These are phyloP conservation scores for Drosophila differens DNA, from an alignment of 2,888 invertebrate species.

Conservation along the genomic window DNA sequence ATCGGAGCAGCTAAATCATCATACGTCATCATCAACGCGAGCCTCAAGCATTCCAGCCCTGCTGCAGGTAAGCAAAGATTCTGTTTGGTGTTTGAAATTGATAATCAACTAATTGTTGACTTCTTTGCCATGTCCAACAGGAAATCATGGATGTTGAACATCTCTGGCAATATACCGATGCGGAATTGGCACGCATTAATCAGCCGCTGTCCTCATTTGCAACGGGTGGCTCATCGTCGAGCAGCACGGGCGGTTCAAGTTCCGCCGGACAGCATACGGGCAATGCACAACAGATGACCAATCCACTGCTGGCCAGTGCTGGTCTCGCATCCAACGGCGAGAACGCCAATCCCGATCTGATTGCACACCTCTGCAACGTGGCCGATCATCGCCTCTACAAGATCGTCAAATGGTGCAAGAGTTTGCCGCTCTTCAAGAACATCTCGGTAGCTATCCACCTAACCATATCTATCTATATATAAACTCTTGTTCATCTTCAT, in stretches of 20 bases:
- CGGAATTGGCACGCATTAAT: slow-evolving; percentile 90
- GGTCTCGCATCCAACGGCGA: slow-evolving; percentile 85
- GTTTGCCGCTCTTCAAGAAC: slow-evolving; percentile 97
- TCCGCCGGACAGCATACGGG: slow-evolving; percentile 71
- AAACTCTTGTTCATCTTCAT: background rate
- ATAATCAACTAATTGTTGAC: background rate
- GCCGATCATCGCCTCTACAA: slow-evolving; percentile 98
- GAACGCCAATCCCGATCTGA: slow-evolving; percentile 92
- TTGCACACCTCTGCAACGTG: slow-evolving; percentile 96
- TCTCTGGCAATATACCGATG: slow-evolving; percentile 96
- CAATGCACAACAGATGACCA: slow-evolving; percentile 85
- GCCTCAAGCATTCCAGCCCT: slow-evolving; percentile 87
- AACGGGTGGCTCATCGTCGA: slow-evolving; percentile 56
- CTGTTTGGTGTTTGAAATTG: background rate
- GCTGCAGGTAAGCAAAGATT: slow-evolving; percentile 87
- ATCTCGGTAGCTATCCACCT: slow-evolving; percentile 90
- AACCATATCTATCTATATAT: background rate
- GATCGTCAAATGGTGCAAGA: slow-evolving; percentile 99
- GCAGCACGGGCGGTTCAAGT: slow-evolving; percentile 42
- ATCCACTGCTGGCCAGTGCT: slow-evolving; percentile 87
- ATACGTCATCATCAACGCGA: slow-evolving; percentile 29
- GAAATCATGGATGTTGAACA: slow-evolving; percentile 99
- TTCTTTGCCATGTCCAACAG: slow-evolving; percentile 85
- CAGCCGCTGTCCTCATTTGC: slow-evolving; percentile 83
- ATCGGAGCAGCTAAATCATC: slow-evolving; percentile 60